These are phyloP conservation scores for Sebastes hopkinsi DNA, from an alignment of 2,797 vertebrate genomes.

Conservation along the genomic window DNA sequence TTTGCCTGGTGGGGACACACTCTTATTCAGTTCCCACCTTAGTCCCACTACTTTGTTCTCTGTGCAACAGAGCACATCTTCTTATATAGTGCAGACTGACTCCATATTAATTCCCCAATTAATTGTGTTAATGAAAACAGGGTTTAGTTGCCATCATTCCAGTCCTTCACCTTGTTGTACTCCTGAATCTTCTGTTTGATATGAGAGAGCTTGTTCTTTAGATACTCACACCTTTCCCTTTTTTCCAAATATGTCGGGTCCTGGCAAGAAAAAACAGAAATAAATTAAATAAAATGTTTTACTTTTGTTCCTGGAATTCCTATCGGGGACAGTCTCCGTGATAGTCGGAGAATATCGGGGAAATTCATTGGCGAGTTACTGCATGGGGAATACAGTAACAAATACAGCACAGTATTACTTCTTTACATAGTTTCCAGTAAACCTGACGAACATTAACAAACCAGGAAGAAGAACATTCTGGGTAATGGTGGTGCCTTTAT, in stretches of 20 bases:
- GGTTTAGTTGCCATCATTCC: conserved; percentile 67
- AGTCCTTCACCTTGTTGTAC: conserved; percentile 89
- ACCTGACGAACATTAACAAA: neutral
- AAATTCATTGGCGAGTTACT: neutral
- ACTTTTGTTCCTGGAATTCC: neutral
- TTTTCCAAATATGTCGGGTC: conserved; percentile 95
- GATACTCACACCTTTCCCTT: conserved; percentile 94
- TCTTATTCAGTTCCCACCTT: neutral
- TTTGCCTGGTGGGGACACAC: neutral
- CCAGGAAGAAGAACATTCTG: neutral
- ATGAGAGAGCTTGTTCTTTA: conserved; percentile 96
- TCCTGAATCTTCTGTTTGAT: conserved; percentile 97
- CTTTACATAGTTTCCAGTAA: neutral
- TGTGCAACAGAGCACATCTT: neutral
- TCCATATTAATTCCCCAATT: neutral
- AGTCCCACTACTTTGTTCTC: neutral
- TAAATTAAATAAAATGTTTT: neutral
- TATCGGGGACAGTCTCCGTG: neutral
- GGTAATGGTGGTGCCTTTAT: neutral
- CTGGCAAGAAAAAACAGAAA: conserved; percentile 69
- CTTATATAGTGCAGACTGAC: neutral
- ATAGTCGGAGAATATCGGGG: neutral
- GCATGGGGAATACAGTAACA: neutral
- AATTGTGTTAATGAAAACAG: neutral
- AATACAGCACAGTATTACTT: neutral